Base-by-base conservation (phyloP, 2,888 invertebrate species). In the Andrena flavipes region DNA sequence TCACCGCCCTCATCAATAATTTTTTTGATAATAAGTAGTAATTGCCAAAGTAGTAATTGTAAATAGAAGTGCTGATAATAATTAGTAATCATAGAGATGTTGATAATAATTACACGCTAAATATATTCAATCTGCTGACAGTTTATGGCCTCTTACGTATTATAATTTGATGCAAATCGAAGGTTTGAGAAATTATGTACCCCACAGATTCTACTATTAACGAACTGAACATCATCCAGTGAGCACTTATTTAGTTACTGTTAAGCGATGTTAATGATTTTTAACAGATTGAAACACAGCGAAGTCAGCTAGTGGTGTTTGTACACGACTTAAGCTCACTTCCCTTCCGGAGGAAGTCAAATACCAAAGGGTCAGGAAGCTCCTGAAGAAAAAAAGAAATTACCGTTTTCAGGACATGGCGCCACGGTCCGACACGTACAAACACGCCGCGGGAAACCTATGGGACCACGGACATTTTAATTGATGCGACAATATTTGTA, bases 401-500 rank as follows among this genome's bases (percentile, higher is more conserved):
- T 72, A 71, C 62, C 82, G 64, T 82, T 60, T 23, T 16, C 35
- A 20, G 56, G 65, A 74, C 73, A 62, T 74, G 83, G 83, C 83
- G 84, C 79, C 84, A 49, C 30, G 65, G 23, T 49, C 33, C 56
- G 33, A 71, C 7, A 42, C 54, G 35, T 63, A 56, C 77, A 78
- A 81, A 77, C 65, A 79, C 74, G 69, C 71, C 51, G 29, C 26
- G 51, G 68, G 63, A 20, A 56, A 49, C 48, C 51, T 56, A 6
- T 4, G n/a, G 42, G 59, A 69, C 59, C 29, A 67, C 60, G 64
- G 76, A 74, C 74, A 78, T 82, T 89, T 92, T 92, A 92, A 92
- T 92, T 92, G 92, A 92, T 90, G 91, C 90, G 92, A 92, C 92
- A 92, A 92, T 92, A 92, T 92, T 92, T 92, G 92, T 84, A 76